phyloP scores from a whole-genome alignment of 2,797 vertebrate species.

The Sebastolobus alascanus region DNA sequence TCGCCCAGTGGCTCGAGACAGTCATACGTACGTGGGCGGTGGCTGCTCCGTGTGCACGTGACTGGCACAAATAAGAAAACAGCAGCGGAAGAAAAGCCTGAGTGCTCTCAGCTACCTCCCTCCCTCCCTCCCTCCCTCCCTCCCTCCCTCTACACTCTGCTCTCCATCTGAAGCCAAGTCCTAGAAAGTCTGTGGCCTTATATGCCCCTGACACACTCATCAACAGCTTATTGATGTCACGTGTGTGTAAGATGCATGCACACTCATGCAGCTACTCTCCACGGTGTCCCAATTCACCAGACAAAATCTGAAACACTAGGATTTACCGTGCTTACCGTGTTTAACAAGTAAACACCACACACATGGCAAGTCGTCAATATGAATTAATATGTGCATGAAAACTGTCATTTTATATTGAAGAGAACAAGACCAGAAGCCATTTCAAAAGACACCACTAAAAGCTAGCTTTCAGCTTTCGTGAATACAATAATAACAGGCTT shows the following conservation, averaged over 20 bases:
- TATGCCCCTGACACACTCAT: conserved; percentile 36
- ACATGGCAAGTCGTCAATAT: neutral
- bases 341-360: conserved; percentile 12
- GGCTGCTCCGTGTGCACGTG: conserved; percentile 42
- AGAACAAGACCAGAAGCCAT: neutral
- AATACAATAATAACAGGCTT: conserved; percentile 11
- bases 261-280: neutral
- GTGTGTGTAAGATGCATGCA: conserved; percentile 1
- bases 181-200: conserved; percentile 44
- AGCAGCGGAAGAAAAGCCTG: conserved; percentile 26
- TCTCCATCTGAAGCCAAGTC: conserved; percentile 33
- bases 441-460: conserved; percentile 13
- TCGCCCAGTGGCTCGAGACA: conserved; percentile 30
- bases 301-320: neutral
- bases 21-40: conserved; percentile 37
- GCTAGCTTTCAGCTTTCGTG: neutral
- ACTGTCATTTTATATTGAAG: neutral
- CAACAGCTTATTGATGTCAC: conserved; percentile 31
- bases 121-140: neutral
- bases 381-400: neutral
- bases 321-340: neutral
- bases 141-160: conserved; percentile 3
- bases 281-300: neutral
- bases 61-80: conserved; percentile 40
- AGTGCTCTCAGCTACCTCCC: conserved; percentile 13